These are phyloP conservation scores for Misgurnus anguillicaudatus DNA, from an alignment of 2,113 vertebrate genomes.

Conservation along the genomic window DNA sequence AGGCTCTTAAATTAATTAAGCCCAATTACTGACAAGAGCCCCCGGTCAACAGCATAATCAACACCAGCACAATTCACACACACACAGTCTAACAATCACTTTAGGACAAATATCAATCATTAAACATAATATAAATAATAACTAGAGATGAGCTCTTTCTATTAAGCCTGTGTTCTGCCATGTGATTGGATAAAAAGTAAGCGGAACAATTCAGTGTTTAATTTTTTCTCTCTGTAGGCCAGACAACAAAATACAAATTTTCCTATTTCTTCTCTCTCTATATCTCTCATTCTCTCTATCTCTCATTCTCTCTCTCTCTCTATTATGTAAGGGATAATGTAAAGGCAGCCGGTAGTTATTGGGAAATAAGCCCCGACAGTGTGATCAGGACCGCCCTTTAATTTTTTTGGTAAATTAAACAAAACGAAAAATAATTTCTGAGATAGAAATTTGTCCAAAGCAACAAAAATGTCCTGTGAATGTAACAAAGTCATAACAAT, in stretches of 20 bases:
- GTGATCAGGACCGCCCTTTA: no score
- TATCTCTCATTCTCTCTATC: no score
- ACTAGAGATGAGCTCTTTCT: not conserved
- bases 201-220: not conserved
- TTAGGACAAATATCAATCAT: not conserved
- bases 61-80: constrained; percentile 10
- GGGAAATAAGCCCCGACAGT: no score
- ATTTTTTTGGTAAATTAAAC: not conserved
- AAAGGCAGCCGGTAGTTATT: no score
- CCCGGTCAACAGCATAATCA: constrained; percentile 37
- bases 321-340: no score
- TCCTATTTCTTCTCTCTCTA: no score
- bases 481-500: not conserved
- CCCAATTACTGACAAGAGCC: constrained; percentile 44
- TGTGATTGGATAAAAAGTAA: not conserved
- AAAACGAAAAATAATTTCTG: not conserved
- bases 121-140: not conserved
- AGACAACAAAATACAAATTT: not conserved
- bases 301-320: no score
- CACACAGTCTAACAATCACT: not conserved
- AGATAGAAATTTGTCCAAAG: not conserved
- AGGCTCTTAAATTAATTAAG: constrained; percentile 48
- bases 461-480: not conserved
- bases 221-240: no score
- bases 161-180: not conserved